Evolutionary conservation across 2,888 invertebrate genomes (phyloP).

Genomic region (Athrips mouffetella): DNA sequence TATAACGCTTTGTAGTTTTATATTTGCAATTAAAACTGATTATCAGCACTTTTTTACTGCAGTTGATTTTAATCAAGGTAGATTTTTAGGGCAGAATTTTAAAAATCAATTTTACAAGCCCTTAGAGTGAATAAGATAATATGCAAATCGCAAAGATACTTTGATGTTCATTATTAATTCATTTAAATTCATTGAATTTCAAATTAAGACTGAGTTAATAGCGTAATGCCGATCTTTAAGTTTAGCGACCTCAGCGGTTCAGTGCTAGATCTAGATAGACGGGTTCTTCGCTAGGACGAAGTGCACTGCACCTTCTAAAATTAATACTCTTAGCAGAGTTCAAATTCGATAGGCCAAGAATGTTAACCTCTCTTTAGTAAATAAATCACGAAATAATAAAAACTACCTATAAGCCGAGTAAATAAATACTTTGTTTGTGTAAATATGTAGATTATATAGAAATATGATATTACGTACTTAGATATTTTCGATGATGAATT

Average conservation of each 20-base stretch:
- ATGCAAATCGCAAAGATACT: neutral
- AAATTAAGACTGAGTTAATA: neutral
- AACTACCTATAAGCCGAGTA: neutral
- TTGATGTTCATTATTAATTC: constrained; percentile 2
- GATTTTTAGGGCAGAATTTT: too few species aligned
- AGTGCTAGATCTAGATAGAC: constrained; percentile 32
- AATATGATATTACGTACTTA: neutral
- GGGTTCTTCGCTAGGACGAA: constrained; percentile 11
- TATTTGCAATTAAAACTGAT: neutral
- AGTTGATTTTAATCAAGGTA: too few species aligned
- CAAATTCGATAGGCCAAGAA: constrained; percentile 1
- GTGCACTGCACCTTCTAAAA: constrained; percentile 5
- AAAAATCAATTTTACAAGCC: too few species aligned
- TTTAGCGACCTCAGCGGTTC: constrained; percentile 44
- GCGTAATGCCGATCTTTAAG: constrained; percentile 35
- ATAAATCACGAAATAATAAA: too few species aligned
- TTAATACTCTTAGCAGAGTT: neutral
- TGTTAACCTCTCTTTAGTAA: neutral
- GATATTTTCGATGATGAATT: neutral
- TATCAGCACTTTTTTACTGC: too few species aligned
- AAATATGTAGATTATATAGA: too few species aligned
- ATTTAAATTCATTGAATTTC: neutral
- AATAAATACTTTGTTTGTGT: neutral
- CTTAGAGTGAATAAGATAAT: neutral
- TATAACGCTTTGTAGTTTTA: neutral